phyloP scores from a whole-genome alignment of 2,888 invertebrate genomes.

The Chymomyza caudatula region DNA sequence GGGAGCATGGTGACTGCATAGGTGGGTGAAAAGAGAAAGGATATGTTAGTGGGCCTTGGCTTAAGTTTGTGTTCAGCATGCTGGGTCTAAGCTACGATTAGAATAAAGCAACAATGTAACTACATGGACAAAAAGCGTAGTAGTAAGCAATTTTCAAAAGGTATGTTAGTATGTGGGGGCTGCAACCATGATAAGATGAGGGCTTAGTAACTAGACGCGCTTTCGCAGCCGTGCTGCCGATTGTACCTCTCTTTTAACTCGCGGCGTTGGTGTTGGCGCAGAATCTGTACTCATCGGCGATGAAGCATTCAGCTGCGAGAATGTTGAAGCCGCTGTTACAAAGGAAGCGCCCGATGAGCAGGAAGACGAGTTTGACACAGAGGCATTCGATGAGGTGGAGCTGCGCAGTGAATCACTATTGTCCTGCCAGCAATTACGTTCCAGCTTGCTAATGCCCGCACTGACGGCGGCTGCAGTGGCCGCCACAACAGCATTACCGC shows the following conservation, averaged over 20 bases:
- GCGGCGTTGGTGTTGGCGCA: constrained; percentile 73
- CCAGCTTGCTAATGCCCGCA: constrained; percentile 68
- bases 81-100: not conserved
- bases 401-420: constrained; percentile 52
- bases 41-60: constrained; percentile 9
- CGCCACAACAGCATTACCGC: constrained; percentile 56
- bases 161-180: constrained; percentile 40
- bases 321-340: constrained; percentile 69
- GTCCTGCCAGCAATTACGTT: constrained; percentile 73
- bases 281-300: constrained; percentile 44
- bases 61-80: constrained; percentile 13
- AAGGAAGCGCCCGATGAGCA: constrained; percentile 67
- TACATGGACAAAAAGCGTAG: not conserved
- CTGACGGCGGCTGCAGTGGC: constrained; percentile 68
- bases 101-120: constrained; percentile 2
- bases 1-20: constrained; percentile 61
- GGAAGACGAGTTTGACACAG: constrained; percentile 54
- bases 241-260: constrained; percentile 77
- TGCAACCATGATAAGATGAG: constrained; percentile 44
- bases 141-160: not conserved
- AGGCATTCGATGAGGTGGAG: constrained; percentile 59
- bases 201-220: constrained; percentile 46
- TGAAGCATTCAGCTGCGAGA: constrained; percentile 63
- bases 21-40: constrained; percentile 18
- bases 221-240: constrained; percentile 17